Conservation (phyloP, 2,888 invertebrate species). For the Cremastinae sp. region DNA sequence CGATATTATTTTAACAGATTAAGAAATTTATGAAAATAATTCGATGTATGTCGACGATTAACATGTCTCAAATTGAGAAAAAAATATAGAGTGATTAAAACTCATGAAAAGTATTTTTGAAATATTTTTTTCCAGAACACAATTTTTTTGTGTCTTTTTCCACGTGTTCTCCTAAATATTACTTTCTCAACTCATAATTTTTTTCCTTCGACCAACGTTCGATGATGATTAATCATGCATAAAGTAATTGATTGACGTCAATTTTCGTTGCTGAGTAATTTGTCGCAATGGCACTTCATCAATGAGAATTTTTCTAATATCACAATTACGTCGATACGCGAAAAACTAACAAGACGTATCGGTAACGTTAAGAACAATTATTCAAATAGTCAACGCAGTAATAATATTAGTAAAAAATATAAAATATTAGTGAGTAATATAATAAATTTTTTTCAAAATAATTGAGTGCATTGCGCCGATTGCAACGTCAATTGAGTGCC, state of each 20-base stretch:
- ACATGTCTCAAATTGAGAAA: too few species aligned
- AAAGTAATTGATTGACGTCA: slow-evolving; percentile 3
- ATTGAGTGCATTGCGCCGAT: too few species aligned
- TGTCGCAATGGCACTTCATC: neutral
- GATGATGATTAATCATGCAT: neutral
- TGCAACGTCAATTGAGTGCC: too few species aligned
- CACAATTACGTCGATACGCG: slow-evolving; percentile 11
- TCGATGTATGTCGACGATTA: neutral
- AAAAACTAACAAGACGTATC: slow-evolving; percentile 10
- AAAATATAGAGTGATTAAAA: too few species aligned
- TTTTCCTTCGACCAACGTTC: slow-evolving; percentile 11
- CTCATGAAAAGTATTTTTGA: too few species aligned
- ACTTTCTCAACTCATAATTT: neutral
- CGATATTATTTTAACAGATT: neutral
- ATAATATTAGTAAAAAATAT: too few species aligned
- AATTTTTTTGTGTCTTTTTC: too few species aligned
- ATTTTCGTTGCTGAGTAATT: slow-evolving; percentile 19
- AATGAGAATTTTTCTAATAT: slow-evolving; percentile 10
- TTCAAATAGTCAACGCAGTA: slow-evolving; percentile 2
- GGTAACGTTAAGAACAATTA: neutral
- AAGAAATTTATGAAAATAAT: slow-evolving; percentile 16
- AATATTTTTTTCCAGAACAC: too few species aligned
- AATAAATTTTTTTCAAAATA: slow-evolving; percentile 7
- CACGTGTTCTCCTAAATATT: neutral
- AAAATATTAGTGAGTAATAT: slow-evolving; percentile 13